These are phyloP conservation scores for Belonocnema kinseyi DNA, from an alignment of 1,140 invertebrate genomes.

Conservation along the genomic window DNA sequence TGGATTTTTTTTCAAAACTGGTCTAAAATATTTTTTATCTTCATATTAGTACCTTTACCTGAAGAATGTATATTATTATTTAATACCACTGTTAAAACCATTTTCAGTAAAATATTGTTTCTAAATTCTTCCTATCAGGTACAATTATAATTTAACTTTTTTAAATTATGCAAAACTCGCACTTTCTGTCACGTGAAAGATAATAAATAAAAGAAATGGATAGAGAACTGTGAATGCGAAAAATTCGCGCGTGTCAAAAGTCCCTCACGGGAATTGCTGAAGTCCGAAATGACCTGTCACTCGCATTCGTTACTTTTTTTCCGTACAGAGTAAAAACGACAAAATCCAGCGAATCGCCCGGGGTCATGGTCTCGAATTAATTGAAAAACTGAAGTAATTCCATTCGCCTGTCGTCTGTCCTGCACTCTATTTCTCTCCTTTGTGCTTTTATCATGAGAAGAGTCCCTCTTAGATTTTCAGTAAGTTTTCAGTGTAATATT, in stretches of 20 bases:
- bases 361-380: constrained; percentile 58
- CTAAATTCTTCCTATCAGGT: neutral
- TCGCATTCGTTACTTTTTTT: constrained; percentile 38
- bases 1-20: too few relatives aligned
- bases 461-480: neutral
- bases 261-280: constrained; percentile 15
- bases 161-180: neutral
- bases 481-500: neutral
- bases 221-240: neutral
- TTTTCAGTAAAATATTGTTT: too few relatives aligned
- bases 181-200: neutral
- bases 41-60: too few relatives aligned
- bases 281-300: constrained; percentile 58
- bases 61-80: too few relatives aligned
- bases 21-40: too few relatives aligned
- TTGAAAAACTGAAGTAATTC: constrained; percentile 66
- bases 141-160: neutral
- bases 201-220: constrained; percentile 17
- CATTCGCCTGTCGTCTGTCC: neutral
- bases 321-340: neutral
- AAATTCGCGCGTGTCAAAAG: constrained; percentile 13
- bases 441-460: neutral
- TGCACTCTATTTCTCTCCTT: neutral
- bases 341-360: constrained; percentile 16
- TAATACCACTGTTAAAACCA: too few relatives aligned